Base-by-base conservation (phyloP, 2,113 vertebrate genomes). In the Crotophaga sulcirostris region DNA sequence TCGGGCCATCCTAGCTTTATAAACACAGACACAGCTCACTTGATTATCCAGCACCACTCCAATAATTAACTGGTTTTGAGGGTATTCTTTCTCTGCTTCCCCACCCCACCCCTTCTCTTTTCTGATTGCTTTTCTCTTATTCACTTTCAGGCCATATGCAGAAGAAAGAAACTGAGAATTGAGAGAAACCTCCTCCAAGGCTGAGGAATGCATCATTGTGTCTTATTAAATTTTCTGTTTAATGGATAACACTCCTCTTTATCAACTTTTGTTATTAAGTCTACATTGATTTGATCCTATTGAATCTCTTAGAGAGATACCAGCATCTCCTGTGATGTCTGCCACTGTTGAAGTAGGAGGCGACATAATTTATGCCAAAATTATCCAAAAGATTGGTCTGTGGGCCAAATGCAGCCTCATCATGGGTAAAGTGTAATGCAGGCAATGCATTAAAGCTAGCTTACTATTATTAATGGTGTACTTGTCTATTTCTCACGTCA, bases 11-110 rank as follows among this genome's bases (percentile, higher is more conserved):
- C 79, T 84, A 58, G 52, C 47, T 95, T 73, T 83, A 70, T 93
- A 96, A 96, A 93, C 58, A 81, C 64, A 89, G 77, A n/a, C 90
- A 60, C 72, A 83, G 52, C 70, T 94, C 80, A 60, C 62, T 77
- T 95, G 93, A 89, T 91, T 68, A 80, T 72, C 49, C 56, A 87
- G 23, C 33, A 56, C 49, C 42, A 40, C 36, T 75, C 52, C 49
- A 63, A 63, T 12, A 86, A 70, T 86, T 56, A 66, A 70, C 13
- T 82, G 51, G 34, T 33, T 80, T 86, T 60, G 13, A n/a, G 52
- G 28, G 2, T 31, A 20, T 80, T 62, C 10, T 67, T 73, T 44
- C 6, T 8, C 5, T n/a, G 7, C 9, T 44, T 34, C n/a, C 5
- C 4, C 5, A 7, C 47, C 20, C 16, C 44, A 7, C 13, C 4